These are phyloP conservation scores for Cheumatopsyche charites DNA, from an alignment of 1,140 invertebrate genomes.

Conservation along the genomic window DNA sequence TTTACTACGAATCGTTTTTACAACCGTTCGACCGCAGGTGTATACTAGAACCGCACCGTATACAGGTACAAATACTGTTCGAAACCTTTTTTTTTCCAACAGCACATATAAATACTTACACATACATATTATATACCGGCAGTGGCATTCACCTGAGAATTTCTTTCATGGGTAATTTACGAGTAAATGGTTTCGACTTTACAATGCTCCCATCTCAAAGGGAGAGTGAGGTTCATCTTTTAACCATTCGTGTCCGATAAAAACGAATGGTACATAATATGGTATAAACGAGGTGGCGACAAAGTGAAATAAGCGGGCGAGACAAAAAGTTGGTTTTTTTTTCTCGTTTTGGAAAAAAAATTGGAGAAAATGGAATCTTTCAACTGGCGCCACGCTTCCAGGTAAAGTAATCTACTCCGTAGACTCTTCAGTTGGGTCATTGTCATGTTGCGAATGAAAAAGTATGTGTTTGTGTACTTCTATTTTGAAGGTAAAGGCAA, in stretches of 20 bases:
- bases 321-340: background rate
- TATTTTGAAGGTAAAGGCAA: no score
- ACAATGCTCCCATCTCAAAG: constrained; percentile 19
- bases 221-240: constrained; percentile 25
- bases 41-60: background rate
- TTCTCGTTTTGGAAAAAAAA: background rate
- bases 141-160: constrained; percentile 35
- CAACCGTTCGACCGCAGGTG: constrained; percentile 13
- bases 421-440: background rate
- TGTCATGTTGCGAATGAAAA: no score
- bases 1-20: constrained; percentile 38
- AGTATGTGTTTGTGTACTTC: no score
- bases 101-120: constrained; percentile 18
- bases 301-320: background rate
- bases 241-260: constrained; percentile 22
- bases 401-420: constrained; percentile 2
- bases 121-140: no score
- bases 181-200: constrained; percentile 36
- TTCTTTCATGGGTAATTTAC: constrained; percentile 39
- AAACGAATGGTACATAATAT: background rate
- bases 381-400: constrained; percentile 31
- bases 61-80: background rate
- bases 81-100: constrained; percentile 21
- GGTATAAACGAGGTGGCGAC: constrained; percentile 18
- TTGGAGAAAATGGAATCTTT: constrained; percentile 5